Base-by-base conservation (phyloP, 1,140 invertebrate species). In the Ceratitis capitata region DNA sequence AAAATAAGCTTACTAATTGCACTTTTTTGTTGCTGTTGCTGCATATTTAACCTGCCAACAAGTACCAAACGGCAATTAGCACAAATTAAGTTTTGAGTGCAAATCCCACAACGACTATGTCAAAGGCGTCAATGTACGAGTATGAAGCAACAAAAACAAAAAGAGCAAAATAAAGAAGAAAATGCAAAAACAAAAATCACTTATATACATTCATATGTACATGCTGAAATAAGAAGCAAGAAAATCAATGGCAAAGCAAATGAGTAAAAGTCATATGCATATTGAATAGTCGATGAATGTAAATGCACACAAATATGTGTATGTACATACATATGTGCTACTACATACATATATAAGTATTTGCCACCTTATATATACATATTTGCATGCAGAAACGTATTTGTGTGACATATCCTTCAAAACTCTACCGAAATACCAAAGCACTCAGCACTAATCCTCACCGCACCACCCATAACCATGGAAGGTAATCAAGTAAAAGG, bases 51-150 rank as follows among this genome's bases (percentile, higher is more conserved):
- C 61, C 61, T n/a, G 56, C 42, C n/a, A n/a, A n/a, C n/a, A n/a
- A 23, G 35, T 35, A 86, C 16, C 47, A 53, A 85, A 85, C 85
- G 86, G 88, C 89, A 90, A 90, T 90, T 90, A 90, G 89, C 53
- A 84, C 89, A 90, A 90, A 90, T 90, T 90, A 90, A 88, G 89
- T 90, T 90, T 89, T 89, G 89, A 90, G 87, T 90, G 86, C 89
- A 90, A 90, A 89, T 90, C 89, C 89, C 69, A 78, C 39, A 78
- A 78, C 39, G 69, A 45, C 39, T 69, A 14, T 69, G 61, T 69
- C 29, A 35, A 69, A 69, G 19, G 32, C 29, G 61, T 35, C 32
- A 19, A 19, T 16, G 14, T 56, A 5, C 5, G 45, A 12, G 45
- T 6, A 47, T n/a, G n/a, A n/a, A n/a, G n/a, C 51, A 69, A 39